Evolutionary conservation across 2,113 vertebrate genomes (phyloP), one percentile per base, ranked within the genome.

Genomic region (Mus pahari): DNA sequence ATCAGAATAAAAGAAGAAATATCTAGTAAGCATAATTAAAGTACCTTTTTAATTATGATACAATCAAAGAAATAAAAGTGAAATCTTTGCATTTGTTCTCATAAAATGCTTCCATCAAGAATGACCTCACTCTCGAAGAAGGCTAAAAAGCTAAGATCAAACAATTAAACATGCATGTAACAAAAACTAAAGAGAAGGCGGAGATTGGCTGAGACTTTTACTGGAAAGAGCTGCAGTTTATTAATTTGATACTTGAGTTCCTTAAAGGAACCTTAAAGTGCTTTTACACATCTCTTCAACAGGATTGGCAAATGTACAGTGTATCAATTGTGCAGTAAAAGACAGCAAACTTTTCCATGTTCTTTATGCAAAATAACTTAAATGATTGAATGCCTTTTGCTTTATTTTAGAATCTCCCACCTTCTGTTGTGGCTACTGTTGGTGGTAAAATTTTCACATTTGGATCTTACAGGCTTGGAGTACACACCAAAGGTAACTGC

Each of bases 381-480:
- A 94, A 83, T 48, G 81, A 71, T 55, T 94, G 3, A 96, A 84
- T 94, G 64, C 19, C 71, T 88, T 96, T 82, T 97, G 10, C 92
- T 98, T 68, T 96, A 83, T 97, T 95, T 95, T 97, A 99, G 99
- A 99, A 99, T 97, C 98, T 99, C 95, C 99, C 99, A 89, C 98
- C 98, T 92, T 99, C 99, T 50, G 97, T 98, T 90, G 98, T 98
- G 97, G 98, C 98, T 79, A 99, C 98, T 96, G 98, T 99, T 94
- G 99, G 99, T 94, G 99, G 99, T 78, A 99, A 99, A 98, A 99
- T 99, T 98, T 99, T 99, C 98, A 99, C 99, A 0, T 99, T 99
- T 98, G 99, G 99, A 31, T 99, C 99, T 14, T 99, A 99, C 90
- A 98, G 99, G 22, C 99, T 99, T 79, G 99, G 99, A 96, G 99